Conservation (phyloP, 2,113 vertebrate genomes). For the Pseudorhombus dupliciocellatus region DNA sequence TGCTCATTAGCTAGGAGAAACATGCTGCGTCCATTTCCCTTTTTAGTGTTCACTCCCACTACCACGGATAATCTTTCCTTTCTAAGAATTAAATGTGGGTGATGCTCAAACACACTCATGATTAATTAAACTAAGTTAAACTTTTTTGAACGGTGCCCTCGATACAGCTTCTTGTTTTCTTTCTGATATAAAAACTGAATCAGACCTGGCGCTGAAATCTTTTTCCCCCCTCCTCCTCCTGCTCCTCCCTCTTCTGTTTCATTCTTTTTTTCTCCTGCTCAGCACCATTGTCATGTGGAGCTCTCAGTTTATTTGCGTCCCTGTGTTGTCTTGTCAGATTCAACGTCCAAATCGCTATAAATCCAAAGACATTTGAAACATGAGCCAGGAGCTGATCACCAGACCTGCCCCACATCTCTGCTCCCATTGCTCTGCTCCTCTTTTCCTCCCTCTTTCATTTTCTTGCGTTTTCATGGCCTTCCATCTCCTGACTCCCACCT, state of each 20-base stretch:
- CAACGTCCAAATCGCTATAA: constrained; percentile 23
- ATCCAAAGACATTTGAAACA: constrained; percentile 21
- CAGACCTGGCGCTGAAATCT: not conserved
- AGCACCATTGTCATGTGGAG: not conserved
- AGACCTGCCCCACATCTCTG: constrained; percentile 5
- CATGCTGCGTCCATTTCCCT: no score
- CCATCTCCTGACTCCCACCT: constrained; percentile 16
- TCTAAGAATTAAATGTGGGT: no score
- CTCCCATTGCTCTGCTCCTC: constrained; percentile 1
- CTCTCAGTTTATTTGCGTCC: constrained; percentile 1
- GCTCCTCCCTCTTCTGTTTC: not conserved
- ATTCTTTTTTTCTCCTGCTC: not conserved
- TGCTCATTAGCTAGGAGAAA: no score
- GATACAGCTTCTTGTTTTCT: no score
- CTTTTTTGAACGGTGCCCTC: no score
- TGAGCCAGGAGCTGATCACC: constrained; percentile 8
- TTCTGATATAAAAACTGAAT: no score
- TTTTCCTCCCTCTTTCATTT: not conserved
- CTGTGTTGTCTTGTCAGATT: constrained; percentile 7
- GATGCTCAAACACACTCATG: no score
- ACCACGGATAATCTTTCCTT: no score
- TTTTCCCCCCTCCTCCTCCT: not conserved
- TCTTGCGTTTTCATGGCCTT: constrained; percentile 22
- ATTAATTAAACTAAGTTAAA: no score
- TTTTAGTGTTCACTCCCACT: no score